phyloP scores from a whole-genome alignment of 1,140 invertebrate species.

The Zophobas atratus region DNA sequence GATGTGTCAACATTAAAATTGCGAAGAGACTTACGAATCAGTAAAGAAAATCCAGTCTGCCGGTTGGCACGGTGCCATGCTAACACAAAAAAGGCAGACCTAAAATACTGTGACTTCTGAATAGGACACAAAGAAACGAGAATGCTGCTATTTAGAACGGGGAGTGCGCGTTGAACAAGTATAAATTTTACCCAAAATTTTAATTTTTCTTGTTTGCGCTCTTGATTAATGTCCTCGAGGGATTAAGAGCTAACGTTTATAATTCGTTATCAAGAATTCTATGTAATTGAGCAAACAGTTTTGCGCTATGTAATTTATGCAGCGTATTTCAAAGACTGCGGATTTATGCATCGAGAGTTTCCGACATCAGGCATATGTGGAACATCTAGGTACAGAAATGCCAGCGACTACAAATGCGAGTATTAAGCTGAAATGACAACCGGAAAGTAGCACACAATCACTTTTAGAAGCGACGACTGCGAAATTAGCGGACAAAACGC shows the following conservation, averaged over 20 bases:
- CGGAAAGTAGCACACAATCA: conserved; percentile 15
- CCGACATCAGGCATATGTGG: neutral
- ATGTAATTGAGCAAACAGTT: conserved; percentile 27
- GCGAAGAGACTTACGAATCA: conserved; percentile 1
- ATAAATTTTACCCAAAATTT: conserved; percentile 26
- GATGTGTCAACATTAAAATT: conserved; percentile 24
- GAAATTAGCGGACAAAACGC: neutral
- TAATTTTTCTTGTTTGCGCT: conserved; percentile 20
- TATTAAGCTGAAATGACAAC: conserved; percentile 17
- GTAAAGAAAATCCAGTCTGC: conserved; percentile 39
- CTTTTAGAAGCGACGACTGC: neutral
- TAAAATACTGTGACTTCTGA: conserved; percentile 11
- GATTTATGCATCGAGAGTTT: neutral
- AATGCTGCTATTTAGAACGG: neutral
- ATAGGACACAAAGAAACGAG: conserved; percentile 6
- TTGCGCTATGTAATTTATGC: conserved; percentile 15
- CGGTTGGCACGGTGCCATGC: conserved; percentile 16
- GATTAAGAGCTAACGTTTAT: neutral
- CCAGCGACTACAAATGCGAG: conserved; percentile 4
- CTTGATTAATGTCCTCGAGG: conserved; percentile 1
- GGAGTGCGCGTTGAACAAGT: conserved; percentile 13
- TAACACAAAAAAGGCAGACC: neutral
- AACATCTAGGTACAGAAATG: neutral
- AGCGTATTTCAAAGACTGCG: too few species aligned
- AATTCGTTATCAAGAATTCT: conserved; percentile 5